Evolutionary conservation across 2,888 invertebrate genomes (phyloP).

Genomic region (Carterocephalus palaemon): DNA sequence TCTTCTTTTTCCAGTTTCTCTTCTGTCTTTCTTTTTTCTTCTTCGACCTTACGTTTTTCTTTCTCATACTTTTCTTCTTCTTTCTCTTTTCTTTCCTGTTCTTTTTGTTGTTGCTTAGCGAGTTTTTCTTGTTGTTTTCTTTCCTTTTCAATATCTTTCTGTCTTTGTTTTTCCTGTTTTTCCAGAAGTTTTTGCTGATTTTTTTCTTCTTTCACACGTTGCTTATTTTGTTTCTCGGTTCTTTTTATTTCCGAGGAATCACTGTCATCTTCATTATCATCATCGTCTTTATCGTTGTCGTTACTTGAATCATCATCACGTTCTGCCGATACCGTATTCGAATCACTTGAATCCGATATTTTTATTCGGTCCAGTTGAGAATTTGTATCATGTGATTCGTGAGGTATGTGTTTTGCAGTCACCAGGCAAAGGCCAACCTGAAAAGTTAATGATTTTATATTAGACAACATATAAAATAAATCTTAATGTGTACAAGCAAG

Average conservation of each 20-base stretch:
- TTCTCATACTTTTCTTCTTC: conserved; percentile 49
- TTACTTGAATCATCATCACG: conserved; percentile 41
- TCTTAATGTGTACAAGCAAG: too few relatives aligned
- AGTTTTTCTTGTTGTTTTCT: conserved; percentile 41
- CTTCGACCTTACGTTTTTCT: conserved; percentile 41
- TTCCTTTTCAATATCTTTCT: conserved; percentile 39
- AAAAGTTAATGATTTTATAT: conserved; percentile 43
- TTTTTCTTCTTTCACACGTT: conserved; percentile 37
- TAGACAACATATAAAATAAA: too few relatives aligned
- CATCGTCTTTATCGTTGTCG: conserved; percentile 34
- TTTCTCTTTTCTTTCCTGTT: conserved; percentile 38
- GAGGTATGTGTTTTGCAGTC: conserved; percentile 67
- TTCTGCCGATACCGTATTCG: conserved; percentile 41
- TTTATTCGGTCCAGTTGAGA: conserved; percentile 42
- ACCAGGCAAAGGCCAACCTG: conserved; percentile 61
- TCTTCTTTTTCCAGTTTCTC: conserved; percentile 37
- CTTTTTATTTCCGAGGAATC: conserved; percentile 32
- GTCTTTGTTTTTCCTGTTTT: conserved; percentile 39
- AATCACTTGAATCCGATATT: conserved; percentile 49
- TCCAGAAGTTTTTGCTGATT: conserved; percentile 42
- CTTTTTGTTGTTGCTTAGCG: conserved; percentile 42
- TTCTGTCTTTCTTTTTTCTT: conserved; percentile 40
- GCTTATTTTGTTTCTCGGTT: conserved; percentile 35
- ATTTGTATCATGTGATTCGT: conserved; percentile 46
- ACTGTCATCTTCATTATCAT: conserved; percentile 30